Base-by-base conservation (phyloP, 2,888 invertebrate genomes). In the Orthosia gothica region DNA sequence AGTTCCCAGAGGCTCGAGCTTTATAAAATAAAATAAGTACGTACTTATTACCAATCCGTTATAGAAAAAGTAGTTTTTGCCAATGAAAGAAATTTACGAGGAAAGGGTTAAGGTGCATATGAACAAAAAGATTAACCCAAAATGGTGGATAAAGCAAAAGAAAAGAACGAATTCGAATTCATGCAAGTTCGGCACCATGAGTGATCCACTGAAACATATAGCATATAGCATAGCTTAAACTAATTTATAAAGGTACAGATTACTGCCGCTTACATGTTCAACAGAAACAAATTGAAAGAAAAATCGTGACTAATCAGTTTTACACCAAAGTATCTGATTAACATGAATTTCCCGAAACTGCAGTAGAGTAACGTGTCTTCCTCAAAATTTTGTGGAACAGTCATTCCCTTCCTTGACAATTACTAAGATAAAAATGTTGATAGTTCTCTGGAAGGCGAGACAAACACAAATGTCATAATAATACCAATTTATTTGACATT, bases 251-350 rank as follows among this genome's bases (percentile, higher is more conserved):
- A 61, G 47, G 49, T 68, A 66, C 12, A 58, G 40, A 63, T 61
- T 61, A 83, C 58, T 55, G 20, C 1, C 16, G 40, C 26, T 74
- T 65, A 80, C 76, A 50, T 75, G 65, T 79, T 23, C 55, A 66
- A 47, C 26, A 45, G 23, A 68, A 62, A 54, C 23, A 5, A 55
- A 68, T 66, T 40, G 23, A 62, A 79, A 50, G 58, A 80, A 80
- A 70, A 75, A 62, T 63, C 70, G 70, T 80, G 84, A 80, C 76
- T 80, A 69, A 75, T 79, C 77, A 64, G 58, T 32, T 26, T 15
- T 26, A 61, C 64, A 61, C 70, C 55, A 67, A 55, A 54, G 3
- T 71, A 62, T 68, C 20, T 62, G 68, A 74, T 79, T 55, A 70
- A 65, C n/a, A 58, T 20, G 16, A 58, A 54, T 68, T 83, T 74